A percentile compares a stretch with the other conserved stretches of the same genome.
Evolutionary conservation across 1,140 invertebrate genomes (phyloP).

Genomic region (Vanessa tameamea): DNA sequence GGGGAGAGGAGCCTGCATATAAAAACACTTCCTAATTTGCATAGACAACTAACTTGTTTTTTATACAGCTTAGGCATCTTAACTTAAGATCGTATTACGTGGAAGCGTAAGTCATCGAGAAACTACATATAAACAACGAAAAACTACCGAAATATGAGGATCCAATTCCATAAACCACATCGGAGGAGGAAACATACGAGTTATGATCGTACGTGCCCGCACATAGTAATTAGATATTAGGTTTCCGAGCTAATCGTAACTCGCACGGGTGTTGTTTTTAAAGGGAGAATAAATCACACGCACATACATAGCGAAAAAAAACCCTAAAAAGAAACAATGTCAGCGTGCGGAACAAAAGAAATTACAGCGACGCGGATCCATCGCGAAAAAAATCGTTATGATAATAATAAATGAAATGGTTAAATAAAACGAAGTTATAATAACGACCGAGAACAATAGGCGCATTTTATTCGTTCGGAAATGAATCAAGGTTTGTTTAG

Average conservation of each 20-base stretch:
- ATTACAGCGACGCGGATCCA: slow-evolving; percentile 71
- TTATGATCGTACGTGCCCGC: slow-evolving; percentile 76
- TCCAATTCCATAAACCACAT: slow-evolving; percentile 79
- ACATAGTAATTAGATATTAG: slow-evolving; percentile 81
- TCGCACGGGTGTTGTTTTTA: slow-evolving; percentile 78
- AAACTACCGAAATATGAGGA: slow-evolving; percentile 77
- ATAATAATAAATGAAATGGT: slow-evolving; percentile 77
- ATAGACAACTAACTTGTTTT: slow-evolving; percentile 39
- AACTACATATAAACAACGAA: slow-evolving; percentile 60
- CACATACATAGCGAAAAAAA: slow-evolving; percentile 64
- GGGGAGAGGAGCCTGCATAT: slow-evolving; percentile 46
- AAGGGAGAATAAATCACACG: slow-evolving; percentile 78
- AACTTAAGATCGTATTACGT: slow-evolving; percentile 52
- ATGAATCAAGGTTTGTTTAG: slow-evolving; percentile 75
- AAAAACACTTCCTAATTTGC: slow-evolving; percentile 53
- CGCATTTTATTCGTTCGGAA: slow-evolving; percentile 62
- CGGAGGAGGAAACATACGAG: slow-evolving; percentile 71
- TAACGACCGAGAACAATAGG: slow-evolving; percentile 72
- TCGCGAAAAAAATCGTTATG: slow-evolving; percentile 75
- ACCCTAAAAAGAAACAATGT: slow-evolving; percentile 75
- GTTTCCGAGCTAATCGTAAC: slow-evolving; percentile 74
- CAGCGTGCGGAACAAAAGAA: slow-evolving; percentile 75
- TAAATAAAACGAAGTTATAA: slow-evolving; percentile 76
- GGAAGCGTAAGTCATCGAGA: slow-evolving; percentile 41
- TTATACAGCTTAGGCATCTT: slow-evolving; percentile 33